Base-by-base conservation (phyloP, 2,888 invertebrate species). In the Thera britannica region DNA sequence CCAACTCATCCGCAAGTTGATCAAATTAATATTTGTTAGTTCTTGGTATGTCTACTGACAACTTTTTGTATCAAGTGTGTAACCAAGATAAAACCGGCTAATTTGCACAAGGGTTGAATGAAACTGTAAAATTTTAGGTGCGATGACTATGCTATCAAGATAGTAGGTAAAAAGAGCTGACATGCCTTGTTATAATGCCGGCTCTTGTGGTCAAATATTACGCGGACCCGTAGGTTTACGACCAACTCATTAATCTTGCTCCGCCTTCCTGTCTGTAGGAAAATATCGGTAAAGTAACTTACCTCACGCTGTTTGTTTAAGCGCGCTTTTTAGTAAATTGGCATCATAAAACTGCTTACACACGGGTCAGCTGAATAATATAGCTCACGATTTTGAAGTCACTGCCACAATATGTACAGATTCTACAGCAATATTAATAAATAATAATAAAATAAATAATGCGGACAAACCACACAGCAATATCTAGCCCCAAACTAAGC, bases 201-300 rank as follows among this genome's bases (percentile, higher is more conserved):
- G 77, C 66, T 72, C 65, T 65, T 72, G 71, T 65, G 75, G 67
- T 73, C 75, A 75, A 75, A 76, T 77, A 77, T 78, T 77, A 76
- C 72, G 76, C 76, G 74, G 74, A 71, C 69, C 73, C 71, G 74
- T 75, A 71, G 74, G 74, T 78, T 78, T 77, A 77, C 75, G 76
- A 75, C 75, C 70, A 71, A 62, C 59, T 65, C 75, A 78, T 78
- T 76, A 78, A 78, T 78, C 75, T 75, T 75, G 72, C 71, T 74
- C 71, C 68, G 68, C 67, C 71, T 70, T 68, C 65, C 71, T 74
- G 67, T 72, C 70, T 49, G 54, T 67, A 65, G 70, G 71, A 75
- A 74, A 75, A 76, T 74, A 73, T 75, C 67, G 63, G 70, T 65
- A 72, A 78, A 75, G 74, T 74, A 72, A 76, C 72, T 75, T 74